Conservation (phyloP, 2,888 invertebrate genomes). For the Callosobruchus maculatus region DNA sequence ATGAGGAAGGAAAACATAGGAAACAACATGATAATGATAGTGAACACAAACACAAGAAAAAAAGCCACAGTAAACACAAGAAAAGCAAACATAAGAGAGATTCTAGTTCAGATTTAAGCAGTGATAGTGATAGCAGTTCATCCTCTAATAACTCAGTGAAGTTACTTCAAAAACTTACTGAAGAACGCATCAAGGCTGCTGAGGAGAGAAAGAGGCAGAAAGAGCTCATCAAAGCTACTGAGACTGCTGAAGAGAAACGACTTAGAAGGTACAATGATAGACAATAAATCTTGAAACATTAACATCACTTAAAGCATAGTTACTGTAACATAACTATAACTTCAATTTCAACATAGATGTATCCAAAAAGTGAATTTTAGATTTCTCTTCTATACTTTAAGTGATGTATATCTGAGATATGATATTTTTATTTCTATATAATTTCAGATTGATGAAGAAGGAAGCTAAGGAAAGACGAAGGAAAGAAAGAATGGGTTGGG, state of each 20-base stretch:
- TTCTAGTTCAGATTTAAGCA: conserved; percentile 4
- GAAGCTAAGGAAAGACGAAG: conserved; percentile 83
- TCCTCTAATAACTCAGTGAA: conserved; percentile 23
- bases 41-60: conserved; percentile 7
- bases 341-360: too few relatives aligned
- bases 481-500: conserved; percentile 95
- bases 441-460: conserved; percentile 77
- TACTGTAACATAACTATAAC: too few relatives aligned
- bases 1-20: neutral
- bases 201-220: conserved; percentile 68
- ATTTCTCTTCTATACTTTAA: too few relatives aligned
- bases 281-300: too few relatives aligned
- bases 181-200: conserved; percentile 62
- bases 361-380: too few relatives aligned
- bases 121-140: conserved; percentile 10
- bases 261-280: conserved; percentile 5
- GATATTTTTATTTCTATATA: conserved; percentile 16
- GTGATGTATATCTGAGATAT: too few relatives aligned
- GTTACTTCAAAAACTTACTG: conserved; percentile 68
- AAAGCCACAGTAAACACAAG: conserved; percentile 9
- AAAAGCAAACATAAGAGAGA: conserved; percentile 13
- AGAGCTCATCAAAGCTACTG: conserved; percentile 77
- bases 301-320: too few relatives aligned
- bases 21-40: neutral
- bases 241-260: conserved; percentile 94